A percentile compares a stretch with the other conserved stretches of the same genome.
Evolutionary conservation across 2,888 invertebrate genomes (phyloP).

Genomic region (Leptothorax acervorum): DNA sequence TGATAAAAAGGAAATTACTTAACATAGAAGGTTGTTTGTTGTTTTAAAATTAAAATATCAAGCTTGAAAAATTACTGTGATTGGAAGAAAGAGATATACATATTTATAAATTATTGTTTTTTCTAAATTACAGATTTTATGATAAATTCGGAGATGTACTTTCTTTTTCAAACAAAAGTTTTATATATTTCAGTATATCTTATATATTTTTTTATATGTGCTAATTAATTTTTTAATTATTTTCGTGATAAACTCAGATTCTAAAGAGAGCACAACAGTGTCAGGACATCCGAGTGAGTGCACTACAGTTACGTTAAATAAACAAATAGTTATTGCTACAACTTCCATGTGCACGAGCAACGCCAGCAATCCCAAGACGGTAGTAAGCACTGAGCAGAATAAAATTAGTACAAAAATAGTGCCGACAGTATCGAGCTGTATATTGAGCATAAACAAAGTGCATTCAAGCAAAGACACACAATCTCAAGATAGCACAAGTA

Average conservation of each 20-base stretch:
- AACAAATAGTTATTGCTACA: slow-evolving; percentile 46
- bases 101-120: slow-evolving; percentile 2
- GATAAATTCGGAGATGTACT: neutral
- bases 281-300: slow-evolving; percentile 48
- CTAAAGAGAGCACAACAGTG: slow-evolving; percentile 37
- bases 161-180: neutral
- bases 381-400: slow-evolving; percentile 58
- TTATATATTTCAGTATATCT: neutral
- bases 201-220: neutral
- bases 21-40: neutral
- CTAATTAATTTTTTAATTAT: neutral
- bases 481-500: slow-evolving; percentile 64
- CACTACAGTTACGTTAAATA: slow-evolving; percentile 43
- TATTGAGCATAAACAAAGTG: slow-evolving; percentile 56
- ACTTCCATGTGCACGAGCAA: slow-evolving; percentile 54
- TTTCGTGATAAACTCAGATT: slow-evolving; percentile 50
- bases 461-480: slow-evolving; percentile 55
- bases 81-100: neutral
- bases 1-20: neutral
- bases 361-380: slow-evolving; percentile 60
- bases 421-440: slow-evolving; percentile 49
- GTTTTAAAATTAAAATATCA: neutral
- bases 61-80: neutral
- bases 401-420: slow-evolving; percentile 67
- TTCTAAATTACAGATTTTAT: neutral